Evolutionary conservation across 2,113 vertebrate species (phyloP).

Genomic region (Cnemophilus loriae): DNA sequence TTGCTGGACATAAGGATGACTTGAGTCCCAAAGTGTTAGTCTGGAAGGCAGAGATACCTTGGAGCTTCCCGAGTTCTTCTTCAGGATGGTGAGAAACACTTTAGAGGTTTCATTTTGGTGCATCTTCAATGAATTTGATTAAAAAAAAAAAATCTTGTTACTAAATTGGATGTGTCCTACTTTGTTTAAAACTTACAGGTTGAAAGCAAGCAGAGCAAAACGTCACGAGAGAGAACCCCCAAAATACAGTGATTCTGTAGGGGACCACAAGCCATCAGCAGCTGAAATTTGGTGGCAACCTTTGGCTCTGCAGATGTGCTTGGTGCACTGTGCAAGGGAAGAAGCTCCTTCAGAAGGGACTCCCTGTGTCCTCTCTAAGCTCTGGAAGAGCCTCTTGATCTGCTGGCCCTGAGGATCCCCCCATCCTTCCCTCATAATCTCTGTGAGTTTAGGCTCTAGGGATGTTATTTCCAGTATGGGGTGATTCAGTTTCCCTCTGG

Average conservation of each 20-base stretch:
- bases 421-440: neutral
- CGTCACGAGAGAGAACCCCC: neutral
- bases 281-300: neutral
- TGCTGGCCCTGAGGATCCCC: neutral
- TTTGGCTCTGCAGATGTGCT: neutral
- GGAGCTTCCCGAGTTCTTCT: neutral
- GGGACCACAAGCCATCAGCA: neutral
- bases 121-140: neutral
- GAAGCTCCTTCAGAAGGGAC: neutral
- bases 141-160: neutral
- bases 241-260: neutral
- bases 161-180: neutral
- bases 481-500: neutral
- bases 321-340: neutral
- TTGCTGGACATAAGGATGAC: neutral
- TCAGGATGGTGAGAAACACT: neutral
- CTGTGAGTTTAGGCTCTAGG: neutral
- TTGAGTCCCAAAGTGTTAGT: neutral
- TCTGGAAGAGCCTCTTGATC: neutral
- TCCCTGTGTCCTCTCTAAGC: neutral
- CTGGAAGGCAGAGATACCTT: neutral
- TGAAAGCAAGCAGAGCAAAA: neutral
- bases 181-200: neutral
- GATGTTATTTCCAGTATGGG: rapidly evolving
- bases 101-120: neutral